Evolutionary conservation across 2,113 vertebrate species (phyloP).

Genomic region (Ifrita kowaldi): DNA sequence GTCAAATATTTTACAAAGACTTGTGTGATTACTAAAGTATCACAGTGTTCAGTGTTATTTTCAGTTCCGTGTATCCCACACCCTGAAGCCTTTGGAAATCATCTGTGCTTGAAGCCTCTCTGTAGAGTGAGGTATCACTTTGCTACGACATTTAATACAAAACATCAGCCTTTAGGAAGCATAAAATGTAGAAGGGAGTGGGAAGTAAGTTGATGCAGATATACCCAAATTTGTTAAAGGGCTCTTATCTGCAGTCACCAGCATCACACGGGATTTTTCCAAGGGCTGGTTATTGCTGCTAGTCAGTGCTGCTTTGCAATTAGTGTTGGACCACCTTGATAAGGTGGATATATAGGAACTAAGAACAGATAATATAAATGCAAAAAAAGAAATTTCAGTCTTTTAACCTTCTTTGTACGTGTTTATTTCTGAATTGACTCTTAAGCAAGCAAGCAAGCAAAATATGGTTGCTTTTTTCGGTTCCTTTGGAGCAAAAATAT

Average conservation of each 20-base stretch:
- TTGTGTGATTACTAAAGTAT: neutral
- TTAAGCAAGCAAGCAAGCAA: conserved; percentile 22
- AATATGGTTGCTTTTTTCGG: neutral
- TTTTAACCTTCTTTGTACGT: conserved; percentile 51
- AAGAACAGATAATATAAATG: conserved; percentile 68
- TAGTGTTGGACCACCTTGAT: conserved; percentile 65
- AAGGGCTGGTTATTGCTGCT: conserved; percentile 49
- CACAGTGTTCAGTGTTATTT: neutral
- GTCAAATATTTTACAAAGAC: neutral
- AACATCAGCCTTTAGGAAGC: conserved; percentile 42
- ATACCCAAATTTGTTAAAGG: conserved; percentile 38
- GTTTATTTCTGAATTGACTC: conserved; percentile 57
- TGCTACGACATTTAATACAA: conserved; percentile 1
- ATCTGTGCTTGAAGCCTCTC: conserved; percentile 18
- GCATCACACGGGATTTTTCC: conserved; percentile 16
- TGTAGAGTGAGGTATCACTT: neutral
- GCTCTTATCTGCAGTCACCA: conserved; percentile 57
- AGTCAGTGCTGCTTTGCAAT: conserved; percentile 51
- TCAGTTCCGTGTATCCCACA: neutral
- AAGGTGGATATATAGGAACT: conserved; percentile 66
- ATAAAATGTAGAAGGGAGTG: neutral
- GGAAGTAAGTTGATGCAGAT: conserved; percentile 52
- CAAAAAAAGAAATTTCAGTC: conserved; percentile 64
- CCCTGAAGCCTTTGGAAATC: neutral
- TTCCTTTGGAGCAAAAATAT: neutral